A percentile compares a stretch with the other conserved stretches of the same genome.
Evolutionary conservation across 2,888 invertebrate species (phyloP).

Genomic region (Macroteleia sp.): DNA sequence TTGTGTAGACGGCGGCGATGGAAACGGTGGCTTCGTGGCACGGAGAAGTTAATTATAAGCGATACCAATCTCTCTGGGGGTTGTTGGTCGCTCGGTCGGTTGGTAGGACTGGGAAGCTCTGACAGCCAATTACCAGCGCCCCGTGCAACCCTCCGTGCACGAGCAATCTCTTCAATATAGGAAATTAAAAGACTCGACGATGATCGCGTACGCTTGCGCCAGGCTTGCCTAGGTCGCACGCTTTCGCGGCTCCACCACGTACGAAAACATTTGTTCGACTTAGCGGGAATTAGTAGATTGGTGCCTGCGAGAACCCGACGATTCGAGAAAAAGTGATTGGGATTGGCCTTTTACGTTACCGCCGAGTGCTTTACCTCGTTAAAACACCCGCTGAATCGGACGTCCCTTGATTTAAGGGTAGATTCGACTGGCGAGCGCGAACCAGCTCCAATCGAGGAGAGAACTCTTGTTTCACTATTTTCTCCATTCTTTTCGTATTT

Average conservation of each 20-base stretch:
- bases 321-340: conserved; percentile 79
- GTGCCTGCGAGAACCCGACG: conserved; percentile 66
- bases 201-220: conserved; percentile 75
- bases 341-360: conserved; percentile 76
- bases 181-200: conserved; percentile 84
- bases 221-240: conserved; percentile 25
- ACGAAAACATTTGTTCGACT: conserved; percentile 79
- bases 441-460: conserved; percentile 38
- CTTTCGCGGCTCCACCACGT: conserved; percentile 47
- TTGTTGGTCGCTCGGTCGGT: conserved; percentile 77
- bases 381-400: conserved; percentile 73
- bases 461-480: conserved; percentile 31
- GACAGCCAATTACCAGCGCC: conserved; percentile 83
- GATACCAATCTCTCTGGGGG: conserved; percentile 84
- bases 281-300: conserved; percentile 80
- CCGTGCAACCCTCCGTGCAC: conserved; percentile 80
- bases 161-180: conserved; percentile 78
- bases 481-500: conserved; percentile 9
- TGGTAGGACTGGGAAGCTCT: conserved; percentile 82
- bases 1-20: conserved; percentile 62
- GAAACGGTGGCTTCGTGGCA: conserved; percentile 78
- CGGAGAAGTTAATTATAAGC: conserved; percentile 84
- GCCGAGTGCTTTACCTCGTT: conserved; percentile 72
- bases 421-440: conserved; percentile 34
- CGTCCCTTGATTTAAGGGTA: conserved; percentile 72